Evolutionary conservation across 2,113 vertebrate species (phyloP), one percentile per base, ranked within the genome.

Genomic region (Cebidichthys violaceus): DNA sequence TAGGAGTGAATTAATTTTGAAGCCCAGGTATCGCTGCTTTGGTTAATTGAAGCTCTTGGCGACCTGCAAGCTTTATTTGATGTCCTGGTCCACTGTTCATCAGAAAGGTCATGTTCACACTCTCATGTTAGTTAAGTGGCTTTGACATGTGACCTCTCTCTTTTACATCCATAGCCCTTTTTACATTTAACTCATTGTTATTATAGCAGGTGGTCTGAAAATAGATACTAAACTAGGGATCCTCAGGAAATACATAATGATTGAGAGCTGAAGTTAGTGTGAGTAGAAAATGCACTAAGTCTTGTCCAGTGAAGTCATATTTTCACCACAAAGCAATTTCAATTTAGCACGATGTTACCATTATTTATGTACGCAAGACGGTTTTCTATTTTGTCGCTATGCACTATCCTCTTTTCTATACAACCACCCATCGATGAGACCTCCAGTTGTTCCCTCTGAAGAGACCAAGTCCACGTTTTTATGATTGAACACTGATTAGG

Each of bases 1-100:
- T 17, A 52, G 43, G 62, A 82, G 75, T 39, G 68, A 78, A 80
- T 78, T 75, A 66, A 89, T 84, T 84, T 59, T 85, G 66, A 76
- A 68, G 33, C 4, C 45, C 65, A 88, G 66, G 80, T 81, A 70
- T 64, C 7, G 17, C 47, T 0, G 18, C 70, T 52, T 69, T 17
- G 2, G 35, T 43, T 85, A 84, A 89, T 86, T 81, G 73, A 78
- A 68, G 60, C 67, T 67, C 59, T 57, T 64, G 60, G 77, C 29
- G 50, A 61, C 52, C 41, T 68, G 74, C 65, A 24, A 79, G 68
- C 65, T 81, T 81, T 68, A 64, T 83, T 82, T 81, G 73, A 85
- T 80, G 74, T 86, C 62, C 60, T 82, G 4, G 14, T 24, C 41
- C 13, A 33, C 55, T 65, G 78, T 73, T 77, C 43, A 61, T 77